Percentiles rank a stretch among this genome's conserved stretches.
Conservation (phyloP, 2,797 vertebrate genomes). For the Hippopotamyrus pictus region DNA sequence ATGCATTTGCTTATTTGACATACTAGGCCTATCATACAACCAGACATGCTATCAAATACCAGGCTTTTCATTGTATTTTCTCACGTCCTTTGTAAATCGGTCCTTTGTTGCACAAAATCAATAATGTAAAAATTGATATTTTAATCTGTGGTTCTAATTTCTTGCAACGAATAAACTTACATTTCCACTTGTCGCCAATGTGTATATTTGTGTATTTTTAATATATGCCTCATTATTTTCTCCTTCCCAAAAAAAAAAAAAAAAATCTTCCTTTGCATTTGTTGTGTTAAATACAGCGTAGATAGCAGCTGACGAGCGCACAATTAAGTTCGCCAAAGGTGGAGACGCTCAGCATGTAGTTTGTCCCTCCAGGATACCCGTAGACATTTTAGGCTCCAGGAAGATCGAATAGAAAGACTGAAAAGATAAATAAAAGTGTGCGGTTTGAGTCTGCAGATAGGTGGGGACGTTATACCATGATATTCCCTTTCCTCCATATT, state of each 20-base stretch:
- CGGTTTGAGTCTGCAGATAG: constrained; percentile 23
- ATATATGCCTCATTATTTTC: no score
- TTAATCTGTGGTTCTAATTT: not conserved
- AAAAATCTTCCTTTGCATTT: not conserved
- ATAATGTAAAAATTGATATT: not conserved
- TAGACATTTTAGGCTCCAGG: constrained; percentile 40
- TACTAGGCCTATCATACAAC: not conserved
- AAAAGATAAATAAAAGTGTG: constrained; percentile 9
- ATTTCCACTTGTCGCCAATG: not conserved
- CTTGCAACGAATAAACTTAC: not conserved
- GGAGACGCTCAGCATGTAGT: constrained; percentile 32
- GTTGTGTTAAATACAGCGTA: not conserved
- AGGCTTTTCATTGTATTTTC: not conserved
- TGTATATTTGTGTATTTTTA: not conserved
- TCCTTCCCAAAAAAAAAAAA: no score
- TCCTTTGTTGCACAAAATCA: not conserved
- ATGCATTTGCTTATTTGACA: not conserved
- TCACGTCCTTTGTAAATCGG: not conserved
- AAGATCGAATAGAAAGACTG: constrained; percentile 28
- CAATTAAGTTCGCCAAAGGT: not conserved
- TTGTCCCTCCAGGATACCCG: constrained; percentile 62
- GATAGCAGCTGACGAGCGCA: not conserved
- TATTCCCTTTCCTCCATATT: not conserved
- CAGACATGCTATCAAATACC: not conserved
- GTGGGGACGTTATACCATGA: constrained; percentile 30